A percentile compares a stretch with the other conserved stretches of the same genome.
These are phyloP conservation scores for Corydoras sp. DNA, from an alignment of 2,113 vertebrate genomes.

Conservation along the genomic window DNA sequence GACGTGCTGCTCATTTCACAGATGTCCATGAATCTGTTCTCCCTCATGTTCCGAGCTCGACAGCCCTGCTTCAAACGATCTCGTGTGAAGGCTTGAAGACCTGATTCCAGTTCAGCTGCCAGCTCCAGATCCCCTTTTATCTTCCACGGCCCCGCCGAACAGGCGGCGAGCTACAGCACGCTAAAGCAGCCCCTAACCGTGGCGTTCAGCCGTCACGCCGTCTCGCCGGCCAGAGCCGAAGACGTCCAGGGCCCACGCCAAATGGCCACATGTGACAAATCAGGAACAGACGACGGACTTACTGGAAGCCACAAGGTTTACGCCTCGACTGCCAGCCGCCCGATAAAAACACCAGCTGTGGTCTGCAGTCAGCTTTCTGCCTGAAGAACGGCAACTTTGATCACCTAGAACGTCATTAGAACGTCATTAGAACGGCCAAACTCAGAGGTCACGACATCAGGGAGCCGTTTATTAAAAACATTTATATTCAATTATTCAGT, in stretches of 20 bases:
- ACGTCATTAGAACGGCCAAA: no score
- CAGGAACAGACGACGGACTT: constrained; percentile 8
- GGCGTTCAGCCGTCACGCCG: neutral
- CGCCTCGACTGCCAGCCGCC: no score
- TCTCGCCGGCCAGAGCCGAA: constrained; percentile 8
- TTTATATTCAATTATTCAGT: no score
- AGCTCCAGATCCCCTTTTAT: neutral
- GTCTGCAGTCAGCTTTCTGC: no score
- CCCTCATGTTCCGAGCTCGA: neutral
- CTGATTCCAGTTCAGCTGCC: neutral
- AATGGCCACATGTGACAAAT: constrained; percentile 10
- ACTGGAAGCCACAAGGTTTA: no score
- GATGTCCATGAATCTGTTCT: neutral
- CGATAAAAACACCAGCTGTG: no score
- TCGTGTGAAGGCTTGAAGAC: neutral
- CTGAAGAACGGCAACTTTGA: no score
- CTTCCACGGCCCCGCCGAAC: neutral
- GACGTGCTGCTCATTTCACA: neutral
- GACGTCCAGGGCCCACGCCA: neutral
- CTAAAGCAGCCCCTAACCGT: no score
- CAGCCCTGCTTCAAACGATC: constrained; percentile 23
- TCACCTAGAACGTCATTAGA: no score
- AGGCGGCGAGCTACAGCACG: neutral
- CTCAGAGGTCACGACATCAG: no score
- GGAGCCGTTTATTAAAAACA: no score